Conservation (phyloP, 1,140 invertebrate species). For the Bombus consobrinus region DNA sequence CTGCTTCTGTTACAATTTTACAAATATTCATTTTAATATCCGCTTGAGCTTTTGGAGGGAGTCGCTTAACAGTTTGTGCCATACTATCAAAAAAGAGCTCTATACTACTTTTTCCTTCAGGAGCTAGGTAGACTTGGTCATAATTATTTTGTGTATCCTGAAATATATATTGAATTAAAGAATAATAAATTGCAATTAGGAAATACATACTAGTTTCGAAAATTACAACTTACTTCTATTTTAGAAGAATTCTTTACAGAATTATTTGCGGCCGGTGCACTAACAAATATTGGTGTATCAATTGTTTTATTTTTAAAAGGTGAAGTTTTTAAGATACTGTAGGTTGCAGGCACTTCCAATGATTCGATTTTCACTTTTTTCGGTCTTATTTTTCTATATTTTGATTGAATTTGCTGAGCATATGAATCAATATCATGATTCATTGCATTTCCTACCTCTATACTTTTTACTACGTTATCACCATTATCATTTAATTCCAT, state of each 20-base stretch:
- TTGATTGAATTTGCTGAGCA: constrained; percentile 74
- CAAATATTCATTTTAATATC: constrained; percentile 80
- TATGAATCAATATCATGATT: constrained; percentile 66
- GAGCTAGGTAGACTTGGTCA: constrained; percentile 55
- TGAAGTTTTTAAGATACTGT: constrained; percentile 38
- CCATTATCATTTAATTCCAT: constrained; percentile 52
- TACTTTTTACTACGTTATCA: constrained; percentile 1
- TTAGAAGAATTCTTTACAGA: constrained; percentile 19
- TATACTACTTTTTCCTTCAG: constrained; percentile 70
- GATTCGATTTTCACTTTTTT: constrained; percentile 61
- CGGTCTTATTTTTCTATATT: constrained; percentile 76
- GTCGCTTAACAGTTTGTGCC: constrained; percentile 76
- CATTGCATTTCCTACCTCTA: constrained; percentile 17
- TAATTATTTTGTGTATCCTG: constrained; percentile 12
- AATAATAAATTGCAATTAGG: neutral
- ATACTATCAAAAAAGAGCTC: constrained; percentile 80
- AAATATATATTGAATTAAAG: neutral
- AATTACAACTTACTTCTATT: constrained; percentile 18
- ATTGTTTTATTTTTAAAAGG: constrained; percentile 16
- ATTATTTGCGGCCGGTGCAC: neutral
- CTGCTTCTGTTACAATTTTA: constrained; percentile 78
- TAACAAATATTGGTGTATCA: constrained; percentile 37
- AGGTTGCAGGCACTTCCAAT: constrained; percentile 2
- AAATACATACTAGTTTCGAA: too few species aligned
- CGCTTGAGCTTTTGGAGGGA: constrained; percentile 76